Conservation (phyloP, 2,113 vertebrate species). For the Eptatretus burgeri region DNA sequence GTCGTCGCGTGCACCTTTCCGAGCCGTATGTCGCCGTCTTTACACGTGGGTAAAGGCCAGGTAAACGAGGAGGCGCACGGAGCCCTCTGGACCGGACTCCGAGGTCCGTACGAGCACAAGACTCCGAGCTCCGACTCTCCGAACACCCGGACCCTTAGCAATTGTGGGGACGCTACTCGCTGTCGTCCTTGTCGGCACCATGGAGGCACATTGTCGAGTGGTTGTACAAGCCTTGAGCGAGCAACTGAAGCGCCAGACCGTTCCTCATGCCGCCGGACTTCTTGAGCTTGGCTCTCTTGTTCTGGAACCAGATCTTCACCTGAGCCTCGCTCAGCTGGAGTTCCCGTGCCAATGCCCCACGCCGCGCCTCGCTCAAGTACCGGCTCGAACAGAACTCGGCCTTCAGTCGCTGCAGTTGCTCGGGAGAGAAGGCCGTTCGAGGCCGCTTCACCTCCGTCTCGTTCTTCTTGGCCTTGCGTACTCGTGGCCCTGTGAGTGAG, state of each 20-base stretch:
- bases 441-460: constrained; percentile 73
- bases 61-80: too few species aligned
- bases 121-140: too few species aligned
- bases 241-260: constrained; percentile 47
- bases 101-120: too few species aligned
- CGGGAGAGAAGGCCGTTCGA: constrained; percentile 58
- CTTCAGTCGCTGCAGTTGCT: constrained; percentile 64
- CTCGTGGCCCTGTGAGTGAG: constrained; percentile 41
- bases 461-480: constrained; percentile 82
- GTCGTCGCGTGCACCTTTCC: too few species aligned
- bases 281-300: constrained; percentile 77
- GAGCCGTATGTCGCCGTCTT: too few species aligned
- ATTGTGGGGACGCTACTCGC: too few species aligned
- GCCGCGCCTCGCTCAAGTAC: constrained; percentile 59
- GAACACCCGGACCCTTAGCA: too few species aligned
- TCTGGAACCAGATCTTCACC: constrained; percentile 90
- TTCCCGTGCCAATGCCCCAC: constrained; percentile 51
- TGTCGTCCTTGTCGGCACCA: too few species aligned
- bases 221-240: constrained; percentile 77
- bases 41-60: too few species aligned
- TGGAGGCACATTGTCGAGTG: constrained; percentile 26
- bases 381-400: constrained; percentile 58
- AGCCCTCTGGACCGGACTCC: too few species aligned
- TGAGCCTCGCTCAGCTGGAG: constrained; percentile 66
- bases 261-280: constrained; percentile 50